phyloP scores from a whole-genome alignment of 2,113 vertebrate genomes.

The Silurus asotus region DNA sequence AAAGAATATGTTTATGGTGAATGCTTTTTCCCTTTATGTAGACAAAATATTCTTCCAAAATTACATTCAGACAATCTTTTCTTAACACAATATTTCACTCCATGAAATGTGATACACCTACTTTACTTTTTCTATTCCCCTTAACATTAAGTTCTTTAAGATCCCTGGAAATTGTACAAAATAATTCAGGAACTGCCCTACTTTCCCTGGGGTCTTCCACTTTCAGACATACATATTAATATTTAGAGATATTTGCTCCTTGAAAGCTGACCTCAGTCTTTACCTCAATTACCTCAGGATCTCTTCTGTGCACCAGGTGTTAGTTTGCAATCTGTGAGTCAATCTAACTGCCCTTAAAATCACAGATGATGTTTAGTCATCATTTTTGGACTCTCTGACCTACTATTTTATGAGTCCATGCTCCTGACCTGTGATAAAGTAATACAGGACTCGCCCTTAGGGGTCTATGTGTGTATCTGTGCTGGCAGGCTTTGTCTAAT shows the following conservation, averaged over 20 bases:
- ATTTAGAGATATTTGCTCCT: not conserved
- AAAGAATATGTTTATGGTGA: not conserved
- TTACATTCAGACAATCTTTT: slow-evolving; percentile 29
- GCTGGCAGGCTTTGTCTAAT: slow-evolving; percentile 17
- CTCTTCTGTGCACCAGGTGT: slow-evolving; percentile 23
- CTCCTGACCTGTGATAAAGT: slow-evolving; percentile 42
- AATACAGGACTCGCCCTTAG: slow-evolving; percentile 31
- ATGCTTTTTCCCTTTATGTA: not conserved
- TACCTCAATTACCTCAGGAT: not conserved
- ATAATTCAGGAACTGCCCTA: slow-evolving; percentile 15
- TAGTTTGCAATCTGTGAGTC: not conserved
- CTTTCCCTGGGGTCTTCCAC: not conserved
- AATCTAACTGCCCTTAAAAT: slow-evolving; percentile 5
- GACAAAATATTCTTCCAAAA: slow-evolving; percentile 7
- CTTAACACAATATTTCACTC: slow-evolving; percentile 22
- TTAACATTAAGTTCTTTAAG: slow-evolving; percentile 4
- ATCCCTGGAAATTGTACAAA: slow-evolving; percentile 16
- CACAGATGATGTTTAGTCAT: slow-evolving; percentile 24
- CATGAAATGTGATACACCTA: not conserved
- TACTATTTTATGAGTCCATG: slow-evolving; percentile 37
- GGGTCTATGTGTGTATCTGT: slow-evolving; percentile 27
- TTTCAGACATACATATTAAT: too few relatives aligned
- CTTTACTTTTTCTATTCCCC: not conserved
- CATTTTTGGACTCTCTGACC: slow-evolving; percentile 39
- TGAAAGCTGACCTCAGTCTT: not conserved